Evolutionary conservation across 2,113 vertebrate genomes (phyloP).

Genomic region (Colinus virginianus): DNA sequence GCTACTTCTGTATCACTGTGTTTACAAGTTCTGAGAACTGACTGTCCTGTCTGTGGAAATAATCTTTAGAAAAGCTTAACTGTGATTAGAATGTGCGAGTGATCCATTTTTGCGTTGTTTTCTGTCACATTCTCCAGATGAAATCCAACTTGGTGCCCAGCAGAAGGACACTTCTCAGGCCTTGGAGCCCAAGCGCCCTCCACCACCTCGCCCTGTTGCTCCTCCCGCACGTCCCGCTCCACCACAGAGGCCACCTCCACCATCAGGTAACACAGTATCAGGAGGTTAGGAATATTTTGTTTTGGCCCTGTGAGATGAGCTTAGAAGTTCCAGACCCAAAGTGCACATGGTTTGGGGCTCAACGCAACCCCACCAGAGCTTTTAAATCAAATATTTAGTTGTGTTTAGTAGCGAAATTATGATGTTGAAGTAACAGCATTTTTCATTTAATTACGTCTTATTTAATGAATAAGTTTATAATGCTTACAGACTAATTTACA

Average conservation of each 20-base stretch:
- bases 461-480: neutral
- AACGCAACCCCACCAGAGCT: neutral
- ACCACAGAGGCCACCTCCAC: constrained; percentile 94
- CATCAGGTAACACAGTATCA: constrained; percentile 85
- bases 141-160: constrained; percentile 78
- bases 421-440: neutral
- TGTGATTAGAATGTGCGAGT: neutral
- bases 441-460: neutral
- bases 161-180: constrained; percentile 77
- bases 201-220: constrained; percentile 89
- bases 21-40: neutral
- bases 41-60: neutral
- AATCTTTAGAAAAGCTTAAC: neutral
- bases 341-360: neutral
- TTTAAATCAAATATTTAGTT: neutral
- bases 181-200: constrained; percentile 90
- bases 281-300: neutral
- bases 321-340: neutral
- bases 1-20: rapidly evolving
- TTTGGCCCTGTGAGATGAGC: neutral
- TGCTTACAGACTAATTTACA: neutral
- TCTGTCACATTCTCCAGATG: constrained; percentile 71
- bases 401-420: neutral
- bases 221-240: constrained; percentile 92
- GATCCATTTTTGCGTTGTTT: neutral